Percentiles rank a stretch among this genome's conserved stretches.
Evolutionary conservation across 2,888 invertebrate genomes (phyloP).

Genomic region (Clostera curtula): DNA sequence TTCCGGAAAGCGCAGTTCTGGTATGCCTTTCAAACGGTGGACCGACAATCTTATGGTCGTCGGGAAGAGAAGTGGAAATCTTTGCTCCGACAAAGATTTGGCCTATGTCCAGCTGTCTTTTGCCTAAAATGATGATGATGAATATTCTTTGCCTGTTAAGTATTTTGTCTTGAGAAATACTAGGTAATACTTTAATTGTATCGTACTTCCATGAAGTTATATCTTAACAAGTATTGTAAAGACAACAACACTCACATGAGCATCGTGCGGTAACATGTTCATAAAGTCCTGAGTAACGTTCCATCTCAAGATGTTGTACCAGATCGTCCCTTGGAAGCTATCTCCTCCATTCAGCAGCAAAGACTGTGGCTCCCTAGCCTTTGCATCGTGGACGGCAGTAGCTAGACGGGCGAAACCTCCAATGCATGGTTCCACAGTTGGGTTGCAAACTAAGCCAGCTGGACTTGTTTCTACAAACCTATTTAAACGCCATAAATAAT

Average conservation of each 20-base stretch:
- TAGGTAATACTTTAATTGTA: no score
- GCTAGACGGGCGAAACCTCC: constrained; percentile 82
- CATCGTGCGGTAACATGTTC: constrained; percentile 85
- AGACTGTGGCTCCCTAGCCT: constrained; percentile 73
- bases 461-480: constrained; percentile 78
- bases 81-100: no score
- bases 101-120: no score
- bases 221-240: no score
- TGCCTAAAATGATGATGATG: no score
- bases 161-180: no score
- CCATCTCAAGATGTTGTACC: constrained; percentile 85
- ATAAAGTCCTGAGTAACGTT: constrained; percentile 85
- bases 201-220: no score
- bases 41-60: no score
- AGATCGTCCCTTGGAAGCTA: constrained; percentile 82
- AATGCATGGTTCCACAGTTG: constrained; percentile 69
- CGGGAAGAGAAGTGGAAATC: no score
- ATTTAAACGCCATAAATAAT: not conserved
- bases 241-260: constrained; percentile 79
- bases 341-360: constrained; percentile 80
- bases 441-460: constrained; percentile 71
- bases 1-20: no score
- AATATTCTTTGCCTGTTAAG: no score
- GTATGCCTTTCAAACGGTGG: no score
- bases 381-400: constrained; percentile 63